Conservation (phyloP, 2,113 vertebrate species). For the human region GRCh38 chr15:80865501-80866000, state of each 20-base stretch:
- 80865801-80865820: neutral
- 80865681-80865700: no score
- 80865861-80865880: accelerated
- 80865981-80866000: accelerated
- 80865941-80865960: neutral
- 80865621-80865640: no score
- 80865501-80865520: neutral
- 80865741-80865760: no score
- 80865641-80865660: no score
- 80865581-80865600: no score
- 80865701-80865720: no score
- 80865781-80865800: no score
- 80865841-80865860: neutral
- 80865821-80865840: no score
- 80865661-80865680: no score
- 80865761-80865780: neutral
- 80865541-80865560: neutral
- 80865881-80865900: neutral
- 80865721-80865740: no score
- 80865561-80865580: no score
- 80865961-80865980: accelerated
- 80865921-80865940: neutral
- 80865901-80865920: accelerated
- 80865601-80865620: no score
- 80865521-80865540: neutral